phyloP scores from a whole-genome alignment of 37 sponge, comb jelly and placozoan genomes.

The Diacarnus erythraeanus region DNA sequence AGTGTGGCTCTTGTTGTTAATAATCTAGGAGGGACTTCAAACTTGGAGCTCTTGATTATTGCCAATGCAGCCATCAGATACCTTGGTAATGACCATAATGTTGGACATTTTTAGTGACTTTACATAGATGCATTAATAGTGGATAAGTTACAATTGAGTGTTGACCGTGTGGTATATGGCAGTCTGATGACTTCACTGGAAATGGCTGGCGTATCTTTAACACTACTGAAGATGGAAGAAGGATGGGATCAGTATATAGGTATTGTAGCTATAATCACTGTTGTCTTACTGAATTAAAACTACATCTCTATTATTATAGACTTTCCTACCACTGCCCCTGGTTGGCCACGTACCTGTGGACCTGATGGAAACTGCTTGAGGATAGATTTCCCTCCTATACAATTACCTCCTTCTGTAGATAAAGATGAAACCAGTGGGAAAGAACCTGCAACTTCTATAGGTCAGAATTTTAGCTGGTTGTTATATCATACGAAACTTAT shows the following conservation, averaged over 20 bases:
- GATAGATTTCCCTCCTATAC: conserved; percentile 22
- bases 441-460: not conserved
- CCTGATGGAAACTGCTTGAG: conserved; percentile 6
- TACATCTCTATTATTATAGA: conserved; percentile 24
- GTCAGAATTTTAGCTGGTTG: not conserved
- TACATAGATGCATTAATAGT: not conserved
- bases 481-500: too few species aligned
- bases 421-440: not conserved
- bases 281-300: conserved; percentile 10
- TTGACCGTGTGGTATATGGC: conserved; percentile 64
- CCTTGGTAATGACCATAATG: conserved; percentile 39
- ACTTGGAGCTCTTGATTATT: conserved; percentile 84
- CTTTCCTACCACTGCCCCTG: conserved; percentile 64
- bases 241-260: conserved; percentile 53
- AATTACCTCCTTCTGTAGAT: not conserved
- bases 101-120: not conserved
- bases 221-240: conserved; percentile 51
- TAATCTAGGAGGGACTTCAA: conserved; percentile 96
- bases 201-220: conserved; percentile 94
- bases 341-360: conserved; percentile 63
- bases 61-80: conserved; percentile 79
- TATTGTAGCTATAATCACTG: too few species aligned
- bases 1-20: conserved; percentile 86
- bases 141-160: conserved; percentile 15
- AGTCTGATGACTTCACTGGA: conserved; percentile 93